Percentiles rank a stretch among this genome's conserved stretches.
phyloP scores from a whole-genome alignment of 2,888 invertebrate species.

The Drosophila maculinotata region DNA sequence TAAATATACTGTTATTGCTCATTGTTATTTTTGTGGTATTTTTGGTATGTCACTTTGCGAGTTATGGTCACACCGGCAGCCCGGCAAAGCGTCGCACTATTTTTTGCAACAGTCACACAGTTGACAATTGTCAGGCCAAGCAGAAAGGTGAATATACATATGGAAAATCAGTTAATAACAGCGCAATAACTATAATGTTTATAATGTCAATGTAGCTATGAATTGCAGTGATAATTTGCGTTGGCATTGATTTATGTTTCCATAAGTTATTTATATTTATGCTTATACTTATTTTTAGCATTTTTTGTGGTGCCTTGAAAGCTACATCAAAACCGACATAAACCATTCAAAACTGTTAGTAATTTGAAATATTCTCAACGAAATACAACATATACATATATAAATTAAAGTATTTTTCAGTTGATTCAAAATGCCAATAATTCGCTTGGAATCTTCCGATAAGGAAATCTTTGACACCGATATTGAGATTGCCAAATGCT shows the following conservation, averaged over 20 bases:
- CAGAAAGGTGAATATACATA: background rate
- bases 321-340: background rate
- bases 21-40: constrained; percentile 6
- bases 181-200: background rate
- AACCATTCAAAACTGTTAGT: too few relatives aligned
- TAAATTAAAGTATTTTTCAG: constrained; percentile 6
- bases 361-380: background rate
- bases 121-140: too few relatives aligned
- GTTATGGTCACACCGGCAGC: constrained; percentile 38
- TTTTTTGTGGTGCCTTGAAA: constrained; percentile 54
- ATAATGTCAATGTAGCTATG: too few relatives aligned
- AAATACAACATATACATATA: too few relatives aligned
- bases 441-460: constrained; percentile 97
- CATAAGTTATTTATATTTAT: too few relatives aligned
- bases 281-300: constrained; percentile 71
- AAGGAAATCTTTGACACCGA: constrained; percentile 98
- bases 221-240: background rate
- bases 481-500: constrained; percentile 98
- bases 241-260: background rate
- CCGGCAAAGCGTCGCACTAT: constrained; percentile 17
- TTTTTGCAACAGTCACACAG: background rate
- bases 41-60: background rate
- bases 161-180: too few relatives aligned
- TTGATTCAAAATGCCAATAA: constrained; percentile 92
- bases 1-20: constrained; percentile 3